A percentile compares a stretch with the other conserved stretches of the same genome.
These are phyloP conservation scores for Falco naumanni DNA, from an alignment of 2,797 vertebrate species.

Conservation along the genomic window DNA sequence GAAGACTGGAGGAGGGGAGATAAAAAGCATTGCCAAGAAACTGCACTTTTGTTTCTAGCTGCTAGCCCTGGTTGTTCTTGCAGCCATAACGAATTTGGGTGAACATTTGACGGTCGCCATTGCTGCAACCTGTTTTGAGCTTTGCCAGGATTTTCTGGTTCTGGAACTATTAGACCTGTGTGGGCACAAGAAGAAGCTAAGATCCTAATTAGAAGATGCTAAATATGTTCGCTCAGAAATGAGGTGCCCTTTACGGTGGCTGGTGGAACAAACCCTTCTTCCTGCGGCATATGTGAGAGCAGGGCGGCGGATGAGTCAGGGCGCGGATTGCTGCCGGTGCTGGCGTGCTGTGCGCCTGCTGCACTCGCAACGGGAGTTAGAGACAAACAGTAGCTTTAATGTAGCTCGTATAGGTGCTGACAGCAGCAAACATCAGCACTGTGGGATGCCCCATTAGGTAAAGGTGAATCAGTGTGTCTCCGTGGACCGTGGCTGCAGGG, in stretches of 20 bases:
- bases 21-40: slow-evolving; percentile 39
- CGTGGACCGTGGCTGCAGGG: neutral
- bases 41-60: neutral
- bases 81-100: neutral
- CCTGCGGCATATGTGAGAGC: neutral
- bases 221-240: neutral
- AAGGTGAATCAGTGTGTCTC: accelerated
- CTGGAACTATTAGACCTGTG: neutral
- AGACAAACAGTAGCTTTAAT: neutral
- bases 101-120: accelerated
- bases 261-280: neutral
- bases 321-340: accelerated
- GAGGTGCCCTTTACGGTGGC: neutral
- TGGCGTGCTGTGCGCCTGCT: neutral
- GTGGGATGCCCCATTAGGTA: neutral
- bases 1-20: slow-evolving; percentile 31
- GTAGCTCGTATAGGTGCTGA: accelerated
- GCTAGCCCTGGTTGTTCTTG: neutral
- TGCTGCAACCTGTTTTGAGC: neutral
- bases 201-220: neutral
- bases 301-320: neutral
- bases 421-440: neutral
- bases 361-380: neutral
- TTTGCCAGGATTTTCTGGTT: neutral
- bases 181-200: neutral